Base-by-base conservation (phyloP, 1,140 invertebrate genomes). In the Gryllus bimaculatus region DNA sequence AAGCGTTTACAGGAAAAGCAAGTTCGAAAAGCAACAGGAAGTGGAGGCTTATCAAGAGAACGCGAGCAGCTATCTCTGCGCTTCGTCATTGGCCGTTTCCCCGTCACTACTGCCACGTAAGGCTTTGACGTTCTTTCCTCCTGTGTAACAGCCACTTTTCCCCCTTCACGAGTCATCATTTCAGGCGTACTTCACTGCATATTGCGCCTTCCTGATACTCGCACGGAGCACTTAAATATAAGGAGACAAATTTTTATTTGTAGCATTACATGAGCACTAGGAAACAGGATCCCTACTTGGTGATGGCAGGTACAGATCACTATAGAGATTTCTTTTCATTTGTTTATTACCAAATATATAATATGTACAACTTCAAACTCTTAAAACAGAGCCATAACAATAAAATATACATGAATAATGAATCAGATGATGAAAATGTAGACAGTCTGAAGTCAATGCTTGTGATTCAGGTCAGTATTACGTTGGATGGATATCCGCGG, bases 311-410 rank as follows among this genome's bases (percentile, higher is more conserved):
- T 66, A 66, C 10, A 66, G 18, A 66, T 10, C 54, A 66, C 10
- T 66, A n/a, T 66, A 66, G 10, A 66, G 26, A 1, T 39, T 66
- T 66, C 54, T 13, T 66, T 66, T 66, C 54, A 66, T 66, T 66
- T 66, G 54, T 66, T 66, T 66, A 66, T 66, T 66, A 66, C 54
- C 54, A 66, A 66, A 66, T 66, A 66, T 66, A 66, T 66, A 66
- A 66, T 66, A 66, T 66, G 10, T 66, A 66, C 54, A 66, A 66
- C 54, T 66, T 66, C 18, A 10, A 66, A 66, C 54, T 66, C 54
- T 66, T 66, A 66, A 66, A 66, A 66, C 54, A 66, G 54, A 66
- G 54, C 7, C 54, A 66, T 66, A 66, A 66, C 54, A 66, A 66
- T 66, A 66, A 66, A 66, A 66, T 66, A 66, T 66, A 66, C 54